Evolutionary conservation across 2,888 invertebrate genomes (phyloP).

Genomic region (Apotomis turbidana): DNA sequence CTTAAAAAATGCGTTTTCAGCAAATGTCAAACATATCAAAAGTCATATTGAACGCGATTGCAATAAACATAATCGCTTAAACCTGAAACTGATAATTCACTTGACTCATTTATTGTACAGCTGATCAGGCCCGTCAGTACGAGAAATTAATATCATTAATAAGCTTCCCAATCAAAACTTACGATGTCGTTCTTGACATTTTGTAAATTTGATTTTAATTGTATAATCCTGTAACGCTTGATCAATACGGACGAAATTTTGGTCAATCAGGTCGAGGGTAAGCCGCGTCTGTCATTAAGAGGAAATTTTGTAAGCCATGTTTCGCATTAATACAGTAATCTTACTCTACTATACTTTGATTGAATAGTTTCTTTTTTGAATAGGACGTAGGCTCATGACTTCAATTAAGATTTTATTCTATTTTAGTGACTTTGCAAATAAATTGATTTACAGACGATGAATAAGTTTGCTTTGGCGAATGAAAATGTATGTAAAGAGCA

Average conservation of each 20-base stretch:
- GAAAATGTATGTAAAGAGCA: too few relatives aligned
- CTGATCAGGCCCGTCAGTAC: constrained; percentile 15
- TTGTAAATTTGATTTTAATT: constrained; percentile 41
- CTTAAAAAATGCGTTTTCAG: too few relatives aligned
- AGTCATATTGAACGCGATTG: neutral
- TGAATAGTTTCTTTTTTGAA: too few relatives aligned
- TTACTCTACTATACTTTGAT: neutral
- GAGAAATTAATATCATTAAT: constrained; percentile 37
- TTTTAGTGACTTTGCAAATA: too few relatives aligned
- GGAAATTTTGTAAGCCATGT: constrained; percentile 3
- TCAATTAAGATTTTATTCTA: too few relatives aligned
- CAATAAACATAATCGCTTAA: constrained; percentile 14
- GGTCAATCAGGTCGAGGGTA: constrained; percentile 39
- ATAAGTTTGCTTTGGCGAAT: too few relatives aligned
- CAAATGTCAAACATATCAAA: constrained; percentile 7
- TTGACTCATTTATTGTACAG: constrained; percentile 2
- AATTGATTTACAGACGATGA: too few relatives aligned
- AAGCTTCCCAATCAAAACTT: constrained; percentile 29
- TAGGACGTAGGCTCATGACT: too few relatives aligned
- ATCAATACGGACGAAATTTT: constrained; percentile 32
- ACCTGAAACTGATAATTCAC: constrained; percentile 12
- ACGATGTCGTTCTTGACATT: constrained; percentile 40
- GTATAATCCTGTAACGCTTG: constrained; percentile 40
- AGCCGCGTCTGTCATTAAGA: constrained; percentile 28
- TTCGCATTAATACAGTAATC: neutral